A percentile compares a stretch with the other conserved stretches of the same genome.
Evolutionary conservation across 2,888 invertebrate genomes (phyloP).

Genomic region (Disparrhopalites patrizii): DNA sequence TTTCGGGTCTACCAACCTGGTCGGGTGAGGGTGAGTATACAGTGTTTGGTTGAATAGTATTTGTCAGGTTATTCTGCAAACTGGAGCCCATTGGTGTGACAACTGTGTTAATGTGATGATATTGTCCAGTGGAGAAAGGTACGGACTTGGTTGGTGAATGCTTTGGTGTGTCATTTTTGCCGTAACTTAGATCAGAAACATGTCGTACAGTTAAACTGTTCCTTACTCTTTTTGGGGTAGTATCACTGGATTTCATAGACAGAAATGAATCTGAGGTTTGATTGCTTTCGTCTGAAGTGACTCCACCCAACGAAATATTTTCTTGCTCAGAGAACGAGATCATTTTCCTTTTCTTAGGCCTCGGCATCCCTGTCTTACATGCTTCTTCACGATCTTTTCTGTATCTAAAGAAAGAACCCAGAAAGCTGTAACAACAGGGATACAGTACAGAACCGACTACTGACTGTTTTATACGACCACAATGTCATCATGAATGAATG

Average conservation of each 20-base stretch:
- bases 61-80: constrained; percentile 9
- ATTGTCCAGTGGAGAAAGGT: background rate
- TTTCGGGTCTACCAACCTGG: constrained; percentile 37
- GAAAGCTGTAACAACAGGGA: background rate
- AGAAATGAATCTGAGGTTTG: background rate
- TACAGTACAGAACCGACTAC: background rate
- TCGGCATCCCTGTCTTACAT: constrained; percentile 37
- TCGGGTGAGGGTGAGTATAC: background rate
- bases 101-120: background rate
- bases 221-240: background rate
- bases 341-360: constrained; percentile 30
- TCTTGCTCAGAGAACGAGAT: constrained; percentile 26
- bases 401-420: constrained; percentile 35
- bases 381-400: constrained; percentile 45
- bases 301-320: constrained; percentile 19
- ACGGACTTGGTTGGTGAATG: background rate
- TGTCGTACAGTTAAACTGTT: background rate
- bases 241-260: background rate
- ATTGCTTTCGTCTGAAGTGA: constrained; percentile 16
- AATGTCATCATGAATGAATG: too few relatives aligned
- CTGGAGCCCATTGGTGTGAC: constrained; percentile 15
- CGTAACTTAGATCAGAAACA: background rate
- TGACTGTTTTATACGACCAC: background rate
- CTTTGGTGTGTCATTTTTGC: constrained; percentile 5
- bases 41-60: background rate